Conservation (phyloP, 2,888 invertebrate genomes). For the Sinotaia quadrata region DNA sequence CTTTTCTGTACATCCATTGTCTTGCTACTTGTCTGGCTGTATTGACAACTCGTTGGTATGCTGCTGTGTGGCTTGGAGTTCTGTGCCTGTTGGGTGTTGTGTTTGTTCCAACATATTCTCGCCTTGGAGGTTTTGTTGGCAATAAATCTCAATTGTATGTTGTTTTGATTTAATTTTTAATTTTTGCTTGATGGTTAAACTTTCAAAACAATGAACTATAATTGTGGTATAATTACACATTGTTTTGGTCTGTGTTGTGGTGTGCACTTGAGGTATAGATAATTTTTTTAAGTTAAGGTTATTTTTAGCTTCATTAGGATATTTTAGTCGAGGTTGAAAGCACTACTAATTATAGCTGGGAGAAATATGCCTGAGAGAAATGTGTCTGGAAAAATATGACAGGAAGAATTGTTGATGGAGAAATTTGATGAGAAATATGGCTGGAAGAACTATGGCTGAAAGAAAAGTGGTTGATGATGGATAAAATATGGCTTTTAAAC, state of each 20-base stretch:
- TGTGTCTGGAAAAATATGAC: too few species aligned
- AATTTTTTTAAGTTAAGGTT: not conserved
- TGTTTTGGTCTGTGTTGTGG: not conserved
- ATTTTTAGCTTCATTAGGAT: too few species aligned
- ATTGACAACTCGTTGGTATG: constrained; percentile 63
- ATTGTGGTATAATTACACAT: not conserved
- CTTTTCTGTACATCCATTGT: constrained; percentile 59
- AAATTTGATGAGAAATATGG: too few species aligned
- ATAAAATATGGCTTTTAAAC: too few species aligned
- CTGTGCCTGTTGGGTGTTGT: constrained; percentile 48
- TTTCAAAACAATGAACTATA: too few species aligned
- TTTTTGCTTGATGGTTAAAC: too few species aligned
- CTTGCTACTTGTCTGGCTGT: constrained; percentile 50
- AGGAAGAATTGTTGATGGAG: too few species aligned
- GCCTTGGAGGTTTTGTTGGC: constrained; percentile 65
- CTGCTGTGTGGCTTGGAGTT: constrained; percentile 52
- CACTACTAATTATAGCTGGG: too few species aligned
- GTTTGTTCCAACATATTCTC: constrained; percentile 61
- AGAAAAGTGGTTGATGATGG: too few species aligned
- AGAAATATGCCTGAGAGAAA: too few species aligned
- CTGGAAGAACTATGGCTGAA: too few species aligned
- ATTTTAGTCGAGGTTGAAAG: too few species aligned
- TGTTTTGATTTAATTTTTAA: not conserved
- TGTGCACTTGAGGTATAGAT: not conserved
- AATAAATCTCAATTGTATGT: constrained; percentile 64